Evolutionary conservation across 2,113 vertebrate genomes (phyloP).

Genomic region (Perca schrenkii): DNA sequence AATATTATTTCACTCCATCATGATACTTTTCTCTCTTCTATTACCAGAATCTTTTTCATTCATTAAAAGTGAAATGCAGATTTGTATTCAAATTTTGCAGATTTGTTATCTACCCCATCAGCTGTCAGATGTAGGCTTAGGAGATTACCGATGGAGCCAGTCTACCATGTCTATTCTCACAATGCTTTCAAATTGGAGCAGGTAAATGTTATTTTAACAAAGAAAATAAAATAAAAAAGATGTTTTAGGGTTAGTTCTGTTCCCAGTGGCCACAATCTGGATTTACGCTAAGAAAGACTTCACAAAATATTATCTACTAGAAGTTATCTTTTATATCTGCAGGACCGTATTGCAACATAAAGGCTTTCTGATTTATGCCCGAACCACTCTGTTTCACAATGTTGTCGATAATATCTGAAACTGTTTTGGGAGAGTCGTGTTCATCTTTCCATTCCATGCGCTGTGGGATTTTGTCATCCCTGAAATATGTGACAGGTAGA

Average conservation of each 20-base stretch:
- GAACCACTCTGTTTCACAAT: background rate
- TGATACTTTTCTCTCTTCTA: background rate
- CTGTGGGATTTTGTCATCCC: slow-evolving; percentile 44
- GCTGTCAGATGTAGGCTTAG: background rate
- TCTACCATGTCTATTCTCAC: no score
- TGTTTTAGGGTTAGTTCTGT: background rate
- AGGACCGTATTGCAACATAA: slow-evolving; percentile 6
- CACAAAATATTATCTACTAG: background rate
- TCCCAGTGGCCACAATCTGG: background rate
- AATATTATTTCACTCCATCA: background rate
- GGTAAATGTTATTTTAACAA: background rate
- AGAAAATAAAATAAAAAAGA: no score
- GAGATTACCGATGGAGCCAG: background rate
- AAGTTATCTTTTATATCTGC: background rate
- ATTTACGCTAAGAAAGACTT: slow-evolving; percentile 21
- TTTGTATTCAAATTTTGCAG: background rate
- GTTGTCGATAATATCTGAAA: slow-evolving; percentile 14
- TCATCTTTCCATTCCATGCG: slow-evolving; percentile 25
- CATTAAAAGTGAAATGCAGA: background rate
- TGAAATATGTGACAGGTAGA: slow-evolving; percentile 67
- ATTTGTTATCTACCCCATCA: background rate
- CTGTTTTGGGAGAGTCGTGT: slow-evolving; percentile 12
- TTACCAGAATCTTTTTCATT: no score
- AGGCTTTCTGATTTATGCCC: slow-evolving; percentile 30
- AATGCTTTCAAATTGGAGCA: background rate